Conservation (phyloP, 2,888 invertebrate species). For the Erpobdella octoculata region DNA sequence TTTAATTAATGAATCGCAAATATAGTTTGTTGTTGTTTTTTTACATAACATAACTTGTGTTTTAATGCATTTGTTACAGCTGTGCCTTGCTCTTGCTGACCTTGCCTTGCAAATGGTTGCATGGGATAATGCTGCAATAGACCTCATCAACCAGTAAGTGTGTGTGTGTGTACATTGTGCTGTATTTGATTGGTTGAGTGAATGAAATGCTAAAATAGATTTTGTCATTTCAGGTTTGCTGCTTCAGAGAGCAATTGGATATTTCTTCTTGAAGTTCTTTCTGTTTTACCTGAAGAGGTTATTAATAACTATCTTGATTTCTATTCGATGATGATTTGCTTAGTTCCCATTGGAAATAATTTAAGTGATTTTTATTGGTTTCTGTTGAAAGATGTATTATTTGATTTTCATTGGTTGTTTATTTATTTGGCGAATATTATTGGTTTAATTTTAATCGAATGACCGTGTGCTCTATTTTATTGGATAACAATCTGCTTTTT, state of each 20-base stretch:
- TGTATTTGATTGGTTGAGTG: too few species aligned
- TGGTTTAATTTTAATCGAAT: too few species aligned
- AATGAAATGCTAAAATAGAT: too few species aligned
- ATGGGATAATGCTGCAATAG: slow-evolving; percentile 80
- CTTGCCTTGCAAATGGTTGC: slow-evolving; percentile 84
- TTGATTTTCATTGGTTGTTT: too few species aligned
- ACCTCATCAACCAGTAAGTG: slow-evolving; percentile 66
- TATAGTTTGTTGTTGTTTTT: background rate
- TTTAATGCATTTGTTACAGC: slow-evolving; percentile 47
- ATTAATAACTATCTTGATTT: background rate
- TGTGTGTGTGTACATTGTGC: background rate
- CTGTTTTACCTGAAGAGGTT: slow-evolving; percentile 90
- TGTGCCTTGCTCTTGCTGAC: slow-evolving; percentile 86
- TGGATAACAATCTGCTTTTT: too few species aligned
- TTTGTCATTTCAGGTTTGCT: slow-evolving; percentile 51
- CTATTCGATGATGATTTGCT: background rate
- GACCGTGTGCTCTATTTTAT: too few species aligned
- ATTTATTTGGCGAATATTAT: too few species aligned
- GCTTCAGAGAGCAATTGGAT: slow-evolving; percentile 57
- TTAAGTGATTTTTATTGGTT: too few species aligned
- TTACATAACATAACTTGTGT: background rate
- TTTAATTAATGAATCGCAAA: background rate
- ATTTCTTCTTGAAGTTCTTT: slow-evolving; percentile 82
- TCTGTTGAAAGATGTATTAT: too few species aligned
- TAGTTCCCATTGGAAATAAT: too few species aligned